Percentiles rank a stretch among this genome's conserved stretches.
Conservation (phyloP, 2,797 vertebrate genomes). For the Lindbergichthys nudifrons region DNA sequence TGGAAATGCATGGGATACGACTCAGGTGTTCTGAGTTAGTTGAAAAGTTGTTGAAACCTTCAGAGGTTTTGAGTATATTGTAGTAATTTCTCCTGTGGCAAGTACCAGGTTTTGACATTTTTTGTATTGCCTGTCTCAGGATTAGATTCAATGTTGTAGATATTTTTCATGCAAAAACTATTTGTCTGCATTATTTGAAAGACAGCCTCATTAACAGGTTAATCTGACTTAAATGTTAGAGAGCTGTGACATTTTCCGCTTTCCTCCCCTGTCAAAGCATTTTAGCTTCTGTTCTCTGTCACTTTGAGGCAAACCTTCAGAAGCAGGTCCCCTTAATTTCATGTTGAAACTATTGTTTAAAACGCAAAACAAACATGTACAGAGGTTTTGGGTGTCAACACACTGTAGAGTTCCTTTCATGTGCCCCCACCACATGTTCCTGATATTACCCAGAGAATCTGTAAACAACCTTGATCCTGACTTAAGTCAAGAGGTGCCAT, state of each 20-base stretch:
- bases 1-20: slow-evolving; percentile 39
- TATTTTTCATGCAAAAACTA: neutral
- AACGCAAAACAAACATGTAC: slow-evolving; percentile 73
- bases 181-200: neutral
- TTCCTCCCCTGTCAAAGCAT: slow-evolving; percentile 28
- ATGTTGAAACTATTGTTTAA: slow-evolving; percentile 70
- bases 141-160: neutral
- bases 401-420: slow-evolving; percentile 68
- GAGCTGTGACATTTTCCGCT: slow-evolving; percentile 25
- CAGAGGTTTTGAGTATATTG: slow-evolving; percentile 37
- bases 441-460: slow-evolving; percentile 75
- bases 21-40: slow-evolving; percentile 56
- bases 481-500: slow-evolving; percentile 84
- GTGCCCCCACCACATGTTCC: slow-evolving; percentile 77
- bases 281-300: slow-evolving; percentile 65
- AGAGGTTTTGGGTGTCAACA: slow-evolving; percentile 68
- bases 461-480: slow-evolving; percentile 83
- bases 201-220: slow-evolving; percentile 1
- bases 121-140: neutral
- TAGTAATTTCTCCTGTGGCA: slow-evolving; percentile 27
- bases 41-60: slow-evolving; percentile 41
- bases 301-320: slow-evolving; percentile 61
- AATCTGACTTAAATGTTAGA: slow-evolving; percentile 23
- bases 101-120: neutral
- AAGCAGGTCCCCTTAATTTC: slow-evolving; percentile 72